Conservation (phyloP, 2,797 vertebrate genomes). For the Megalops cyprinoides region DNA sequence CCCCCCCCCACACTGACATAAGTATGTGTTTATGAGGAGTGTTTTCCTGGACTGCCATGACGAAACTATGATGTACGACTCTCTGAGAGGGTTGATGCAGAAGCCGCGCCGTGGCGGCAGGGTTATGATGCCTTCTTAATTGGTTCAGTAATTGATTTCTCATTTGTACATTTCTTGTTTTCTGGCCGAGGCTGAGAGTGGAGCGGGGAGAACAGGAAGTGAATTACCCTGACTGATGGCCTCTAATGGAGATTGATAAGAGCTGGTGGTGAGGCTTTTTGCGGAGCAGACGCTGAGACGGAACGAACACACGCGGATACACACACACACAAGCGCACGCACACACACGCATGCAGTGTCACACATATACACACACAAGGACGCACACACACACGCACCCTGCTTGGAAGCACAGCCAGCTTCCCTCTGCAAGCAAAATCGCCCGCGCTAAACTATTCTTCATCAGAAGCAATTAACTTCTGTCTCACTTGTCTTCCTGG, state of each 20-base stretch:
- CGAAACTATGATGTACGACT: slow-evolving; percentile 4
- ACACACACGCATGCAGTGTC: neutral
- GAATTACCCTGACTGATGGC: slow-evolving; percentile 58
- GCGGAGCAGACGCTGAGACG: slow-evolving; percentile 27
- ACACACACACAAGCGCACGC: neutral
- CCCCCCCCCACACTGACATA: neutral
- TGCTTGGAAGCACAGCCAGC: neutral
- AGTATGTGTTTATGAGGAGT: slow-evolving; percentile 9
- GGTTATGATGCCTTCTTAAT: slow-evolving; percentile 49
- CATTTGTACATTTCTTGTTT: slow-evolving; percentile 44
- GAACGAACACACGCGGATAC: neutral
- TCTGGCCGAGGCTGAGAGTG: slow-evolving; percentile 36
- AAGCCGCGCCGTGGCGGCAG: neutral
- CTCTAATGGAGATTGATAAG: slow-evolving; percentile 42
- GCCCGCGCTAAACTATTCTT: slow-evolving; percentile 6
- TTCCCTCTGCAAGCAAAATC: neutral
- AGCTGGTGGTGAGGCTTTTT: slow-evolving; percentile 33
- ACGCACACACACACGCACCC: neutral
- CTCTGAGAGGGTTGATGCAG: slow-evolving; percentile 22
- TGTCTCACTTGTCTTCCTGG: slow-evolving; percentile 6
- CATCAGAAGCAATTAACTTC: slow-evolving; percentile 20
- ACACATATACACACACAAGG: neutral
- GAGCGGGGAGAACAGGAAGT: slow-evolving; percentile 58
- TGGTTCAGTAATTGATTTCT: slow-evolving; percentile 58
- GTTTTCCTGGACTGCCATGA: neutral